Base-by-base conservation (phyloP, 92 coral and sea anemone genomes). In the Parazoanthus atlanticus region DNA sequence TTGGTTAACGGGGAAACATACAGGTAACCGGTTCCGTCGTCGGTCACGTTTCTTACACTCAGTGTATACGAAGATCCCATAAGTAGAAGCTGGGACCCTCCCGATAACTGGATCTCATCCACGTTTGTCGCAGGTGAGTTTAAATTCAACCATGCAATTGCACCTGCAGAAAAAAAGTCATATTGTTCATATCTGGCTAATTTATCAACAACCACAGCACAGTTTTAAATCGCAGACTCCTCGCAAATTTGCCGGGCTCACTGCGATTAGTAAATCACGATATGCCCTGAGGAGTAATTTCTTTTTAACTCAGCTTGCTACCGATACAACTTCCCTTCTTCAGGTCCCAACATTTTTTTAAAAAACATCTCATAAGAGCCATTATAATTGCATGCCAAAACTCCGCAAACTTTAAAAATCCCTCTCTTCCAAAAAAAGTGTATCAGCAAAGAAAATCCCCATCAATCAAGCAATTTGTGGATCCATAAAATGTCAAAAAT, bases 121-220 rank as follows among this genome's bases (percentile, higher is more conserved):
- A 93, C 70, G 7, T 43, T 74, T 8, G 89, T 79, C 13, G 61
- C 49, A 10, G 74, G 46, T 12, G 82, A 34, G 29, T 52, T 84
- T 46, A 93, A 73, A 32, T 85, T 69, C 69, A 93, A 74, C 96
- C 96, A 93, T 32, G 94, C 93, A 67, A 89, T 74, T 28, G 96
- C 91, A 56, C 94, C 96, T 93, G 76, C 10, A 74, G 23, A 43
- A 5, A 85, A 56, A 40, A 52, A 10, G 38, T 32, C 34, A 74
- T 3, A 41, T 26, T 21, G 30, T 36, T 23, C 12, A 54, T 56
- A 6, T 71, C 11, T 32, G n/a, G 21, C 21, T 26, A 86, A 29
- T 21, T 21, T 10, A 29, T 5, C 36, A 17, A 8, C 54, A 26
- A 21, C 34, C 31, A 7, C 49, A 26, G 32, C 52, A 11, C 38